phyloP scores from a whole-genome alignment of 2,113 vertebrate genomes.

The Acrocephalus arundinaceus region DNA sequence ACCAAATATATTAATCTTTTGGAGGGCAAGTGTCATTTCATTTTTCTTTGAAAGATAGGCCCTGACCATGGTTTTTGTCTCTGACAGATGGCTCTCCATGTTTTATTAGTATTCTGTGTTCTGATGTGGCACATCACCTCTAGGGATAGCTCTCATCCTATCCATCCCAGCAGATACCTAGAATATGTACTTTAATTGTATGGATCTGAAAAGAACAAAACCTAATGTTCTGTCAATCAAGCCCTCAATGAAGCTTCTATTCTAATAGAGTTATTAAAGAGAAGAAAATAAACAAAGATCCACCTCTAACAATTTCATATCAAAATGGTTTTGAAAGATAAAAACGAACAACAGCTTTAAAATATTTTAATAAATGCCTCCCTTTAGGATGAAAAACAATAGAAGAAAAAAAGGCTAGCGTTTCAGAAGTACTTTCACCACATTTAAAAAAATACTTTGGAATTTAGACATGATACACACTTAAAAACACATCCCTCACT shows the following conservation, averaged over 20 bases:
- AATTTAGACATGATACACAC: background rate
- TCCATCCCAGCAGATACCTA: background rate
- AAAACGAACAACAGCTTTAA: background rate
- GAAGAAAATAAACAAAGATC: background rate
- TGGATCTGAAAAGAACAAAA: conserved; percentile 9
- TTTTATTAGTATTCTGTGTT: conserved; percentile 57
- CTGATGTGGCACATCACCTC: conserved; percentile 19
- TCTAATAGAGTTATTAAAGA: background rate
- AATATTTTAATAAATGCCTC: background rate
- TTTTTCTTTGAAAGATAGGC: conserved; percentile 51
- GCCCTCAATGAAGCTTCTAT: background rate
- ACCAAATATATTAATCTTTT: conserved; percentile 48
- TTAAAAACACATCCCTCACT: background rate
- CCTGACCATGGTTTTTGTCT: conserved; percentile 43
- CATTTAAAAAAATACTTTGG: background rate
- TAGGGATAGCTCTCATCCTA: background rate
- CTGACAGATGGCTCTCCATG: conserved; percentile 44
- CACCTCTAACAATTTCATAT: background rate
- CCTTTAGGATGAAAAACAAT: background rate
- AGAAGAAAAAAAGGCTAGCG: background rate
- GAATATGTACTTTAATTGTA: conserved; percentile 40
- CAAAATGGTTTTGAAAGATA: background rate
- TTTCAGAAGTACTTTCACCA: background rate
- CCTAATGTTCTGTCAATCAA: background rate
- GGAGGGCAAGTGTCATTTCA: conserved; percentile 33